phyloP scores from a whole-genome alignment of 2,888 invertebrate genomes.

The Drosophila gaucha region DNA sequence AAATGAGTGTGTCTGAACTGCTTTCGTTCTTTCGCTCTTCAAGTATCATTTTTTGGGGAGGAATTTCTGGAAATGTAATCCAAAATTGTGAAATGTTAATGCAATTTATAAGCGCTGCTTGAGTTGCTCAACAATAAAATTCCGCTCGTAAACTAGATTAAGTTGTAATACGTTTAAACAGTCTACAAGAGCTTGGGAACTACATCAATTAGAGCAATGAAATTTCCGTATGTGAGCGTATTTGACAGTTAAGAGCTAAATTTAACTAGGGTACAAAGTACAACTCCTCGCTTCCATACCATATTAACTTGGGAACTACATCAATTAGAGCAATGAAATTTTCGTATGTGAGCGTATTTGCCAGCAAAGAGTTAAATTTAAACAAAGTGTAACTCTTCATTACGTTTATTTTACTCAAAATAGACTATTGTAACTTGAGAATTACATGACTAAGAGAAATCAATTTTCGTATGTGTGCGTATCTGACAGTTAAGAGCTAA shows the following conservation, averaged over 20 bases:
- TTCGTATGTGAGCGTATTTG: background rate
- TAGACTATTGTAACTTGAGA: no score
- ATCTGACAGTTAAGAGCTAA: no score
- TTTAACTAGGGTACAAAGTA: no score
- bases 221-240: background rate
- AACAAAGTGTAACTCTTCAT: no score
- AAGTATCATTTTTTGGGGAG: conserved; percentile 13
- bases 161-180: conserved; percentile 1
- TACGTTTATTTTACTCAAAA: no score
- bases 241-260: background rate
- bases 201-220: background rate
- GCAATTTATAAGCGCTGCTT: conserved; percentile 8
- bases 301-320: background rate
- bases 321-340: background rate
- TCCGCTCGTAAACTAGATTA: conserved; percentile 1
- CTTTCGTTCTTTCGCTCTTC: conserved; percentile 25
- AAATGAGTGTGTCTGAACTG: conserved; percentile 54
- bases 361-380: background rate
- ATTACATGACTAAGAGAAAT: background rate
- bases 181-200: background rate
- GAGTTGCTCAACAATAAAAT: background rate
- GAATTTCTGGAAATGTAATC: conserved; percentile 15
- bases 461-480: background rate
- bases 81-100: conserved; percentile 7
- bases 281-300: no score